A percentile compares a stretch with the other conserved stretches of the same genome.
phyloP scores from a whole-genome alignment of 2,888 invertebrate species.

The Salticus scenicus region DNA sequence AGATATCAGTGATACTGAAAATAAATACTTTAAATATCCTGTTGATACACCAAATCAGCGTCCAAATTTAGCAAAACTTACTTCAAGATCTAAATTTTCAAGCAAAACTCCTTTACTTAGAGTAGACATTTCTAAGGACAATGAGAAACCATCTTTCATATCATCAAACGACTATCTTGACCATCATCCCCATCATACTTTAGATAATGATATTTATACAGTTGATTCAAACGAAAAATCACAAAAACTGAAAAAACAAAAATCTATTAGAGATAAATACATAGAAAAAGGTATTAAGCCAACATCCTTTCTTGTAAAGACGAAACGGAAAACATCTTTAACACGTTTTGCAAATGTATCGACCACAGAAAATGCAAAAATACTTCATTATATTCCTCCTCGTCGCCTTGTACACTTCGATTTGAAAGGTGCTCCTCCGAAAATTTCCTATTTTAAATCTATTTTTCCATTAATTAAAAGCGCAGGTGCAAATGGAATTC shows the following conservation, averaged over 20 bases:
- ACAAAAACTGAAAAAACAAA: slow-evolving; percentile 19
- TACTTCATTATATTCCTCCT: slow-evolving; percentile 70
- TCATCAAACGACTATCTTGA: no score
- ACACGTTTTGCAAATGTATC: slow-evolving; percentile 1
- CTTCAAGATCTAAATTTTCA: background rate
- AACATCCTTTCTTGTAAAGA: slow-evolving; percentile 33
- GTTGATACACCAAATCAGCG: slow-evolving; percentile 22
- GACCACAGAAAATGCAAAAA: background rate
- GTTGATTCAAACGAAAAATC: slow-evolving; percentile 12
- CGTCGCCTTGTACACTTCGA: slow-evolving; percentile 71
- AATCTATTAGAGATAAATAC: slow-evolving; percentile 46
- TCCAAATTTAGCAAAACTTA: background rate
- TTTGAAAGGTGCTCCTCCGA: slow-evolving; percentile 72
- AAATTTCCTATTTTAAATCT: slow-evolving; percentile 62
- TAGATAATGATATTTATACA: background rate
- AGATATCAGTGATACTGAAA: slow-evolving; percentile 20
- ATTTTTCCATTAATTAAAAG: slow-evolving; percentile 70
- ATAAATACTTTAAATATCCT: slow-evolving; percentile 37
- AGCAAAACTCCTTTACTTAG: background rate
- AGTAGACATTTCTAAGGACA: no score
- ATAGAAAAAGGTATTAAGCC: slow-evolving; percentile 46
- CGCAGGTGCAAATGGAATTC: slow-evolving; percentile 75
- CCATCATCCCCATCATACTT: background rate
- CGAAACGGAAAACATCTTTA: background rate
- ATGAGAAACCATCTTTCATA: no score